Evolutionary conservation across 2,113 vertebrate species (phyloP).

Genomic region (Saguinus imperator): DNA sequence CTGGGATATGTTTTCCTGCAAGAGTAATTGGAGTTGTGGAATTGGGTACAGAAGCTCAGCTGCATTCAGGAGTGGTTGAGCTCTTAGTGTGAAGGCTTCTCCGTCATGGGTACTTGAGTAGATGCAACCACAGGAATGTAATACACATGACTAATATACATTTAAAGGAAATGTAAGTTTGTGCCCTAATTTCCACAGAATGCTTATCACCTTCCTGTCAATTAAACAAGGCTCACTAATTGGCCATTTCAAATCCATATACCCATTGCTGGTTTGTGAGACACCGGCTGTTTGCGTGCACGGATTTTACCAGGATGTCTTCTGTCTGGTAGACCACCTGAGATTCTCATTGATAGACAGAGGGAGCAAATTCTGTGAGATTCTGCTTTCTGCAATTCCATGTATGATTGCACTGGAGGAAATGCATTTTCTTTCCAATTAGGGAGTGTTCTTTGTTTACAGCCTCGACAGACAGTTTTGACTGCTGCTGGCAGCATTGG

Average conservation of each 20-base stretch:
- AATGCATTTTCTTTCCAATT: neutral
- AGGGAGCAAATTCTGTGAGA: neutral
- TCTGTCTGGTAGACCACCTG: neutral
- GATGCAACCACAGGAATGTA: neutral
- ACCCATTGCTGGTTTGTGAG: neutral
- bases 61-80: neutral
- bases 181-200: neutral
- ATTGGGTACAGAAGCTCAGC: neutral
- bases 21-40: neutral
- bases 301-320: neutral
- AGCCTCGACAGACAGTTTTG: conserved; percentile 98
- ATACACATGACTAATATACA: neutral
- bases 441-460: conserved; percentile 40
- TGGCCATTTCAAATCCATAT: neutral
- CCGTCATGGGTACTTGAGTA: neutral
- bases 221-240: neutral
- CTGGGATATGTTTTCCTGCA: accelerated
- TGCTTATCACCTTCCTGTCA: neutral
- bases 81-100: neutral
- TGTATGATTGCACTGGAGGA: neutral
- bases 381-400: neutral
- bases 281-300: neutral
- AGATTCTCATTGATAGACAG: neutral
- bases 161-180: neutral
- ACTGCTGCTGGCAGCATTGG: conserved; percentile 98